Evolutionary conservation across 2,888 invertebrate genomes (phyloP).

Genomic region (Eulithis testata): DNA sequence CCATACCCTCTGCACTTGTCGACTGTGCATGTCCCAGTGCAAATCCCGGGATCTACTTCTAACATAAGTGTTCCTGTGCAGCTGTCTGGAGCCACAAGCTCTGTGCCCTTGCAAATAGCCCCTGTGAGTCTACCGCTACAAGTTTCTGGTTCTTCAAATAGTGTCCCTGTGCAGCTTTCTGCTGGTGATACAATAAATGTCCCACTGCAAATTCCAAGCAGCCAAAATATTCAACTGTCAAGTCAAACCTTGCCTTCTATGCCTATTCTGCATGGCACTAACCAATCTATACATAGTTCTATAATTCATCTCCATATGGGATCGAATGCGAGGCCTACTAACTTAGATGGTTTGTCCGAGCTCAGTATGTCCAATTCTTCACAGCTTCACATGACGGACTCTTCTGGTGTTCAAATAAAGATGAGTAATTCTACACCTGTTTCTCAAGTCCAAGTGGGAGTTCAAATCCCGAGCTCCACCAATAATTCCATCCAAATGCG

Average conservation of each 20-base stretch:
- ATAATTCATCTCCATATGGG: constrained; percentile 80
- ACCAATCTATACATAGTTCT: constrained; percentile 70
- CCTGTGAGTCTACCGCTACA: constrained; percentile 77
- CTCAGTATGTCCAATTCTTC: constrained; percentile 67
- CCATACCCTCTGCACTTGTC: constrained; percentile 76
- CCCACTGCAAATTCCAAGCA: constrained; percentile 71
- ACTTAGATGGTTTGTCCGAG: constrained; percentile 68
- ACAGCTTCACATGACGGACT: constrained; percentile 67
- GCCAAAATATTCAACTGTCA: constrained; percentile 71
- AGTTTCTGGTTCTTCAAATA: constrained; percentile 72
- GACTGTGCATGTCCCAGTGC: constrained; percentile 80
- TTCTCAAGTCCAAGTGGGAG: constrained; percentile 73
- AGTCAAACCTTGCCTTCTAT: constrained; percentile 69
- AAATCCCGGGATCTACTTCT: constrained; percentile 75
- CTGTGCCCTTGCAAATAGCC: constrained; percentile 72
- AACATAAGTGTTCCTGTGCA: constrained; percentile 80
- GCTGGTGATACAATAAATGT: constrained; percentile 79
- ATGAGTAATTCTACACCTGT: constrained; percentile 64
- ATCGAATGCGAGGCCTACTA: constrained; percentile 63
- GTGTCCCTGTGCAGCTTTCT: constrained; percentile 74
- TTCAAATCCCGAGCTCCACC: constrained; percentile 73
- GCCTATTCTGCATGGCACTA: constrained; percentile 71
- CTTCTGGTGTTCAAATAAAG: constrained; percentile 68
- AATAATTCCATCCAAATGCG: constrained; percentile 74
- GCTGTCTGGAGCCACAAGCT: constrained; percentile 67